Evolutionary conservation across 2,797 vertebrate species (phyloP), one percentile per base, ranked within the genome.

Genomic region (Fundulus diaphanus): DNA sequence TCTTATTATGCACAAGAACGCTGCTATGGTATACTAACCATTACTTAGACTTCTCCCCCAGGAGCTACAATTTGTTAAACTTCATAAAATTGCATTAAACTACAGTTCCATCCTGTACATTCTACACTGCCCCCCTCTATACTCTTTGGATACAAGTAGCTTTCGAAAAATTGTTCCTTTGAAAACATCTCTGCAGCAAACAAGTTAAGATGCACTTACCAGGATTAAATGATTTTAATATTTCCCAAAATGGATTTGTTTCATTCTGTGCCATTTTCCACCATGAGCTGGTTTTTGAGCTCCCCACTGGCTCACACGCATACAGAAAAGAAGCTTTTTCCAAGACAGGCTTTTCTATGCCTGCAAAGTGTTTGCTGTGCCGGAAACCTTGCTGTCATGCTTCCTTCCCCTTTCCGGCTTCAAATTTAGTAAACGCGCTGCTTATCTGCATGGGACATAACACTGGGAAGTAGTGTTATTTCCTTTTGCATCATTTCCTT

Each of bases 401-500:
- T 99, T 99, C 98, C 98, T 98, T 97, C 96, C 95, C 63, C 94
- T 93, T 94, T 94, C 92, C 83, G 87, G 94, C 96, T 96, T 92
- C 93, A 93, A 94, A 97, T 97, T 97, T 97, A 98, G 97, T 93
- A 96, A 95, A 94, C 90, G 87, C 92, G 77, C 82, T 76, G 92
- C 96, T 99, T 99, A 99, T 99, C 98, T 96, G 95, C 84, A 92
- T 95, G 92, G 94, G 92, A 95, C 97, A 97, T 85, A 84, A 95
- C 95, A 94, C 94, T 87, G 93, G 96, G 96, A 96, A 90, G 79
- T 93, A 91, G 85, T 93, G 92, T 85, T 85, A 94, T 95, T 98
- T 98, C 97, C 98, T 97, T 93, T 96, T 96, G 86, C 95, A 96
- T 98, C 96, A 98, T 95, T 99, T 98, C 97, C 97, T 96, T 76